Evolutionary conservation across 2,888 invertebrate species (phyloP).

Genomic region (Drosophila tanythrix): DNA sequence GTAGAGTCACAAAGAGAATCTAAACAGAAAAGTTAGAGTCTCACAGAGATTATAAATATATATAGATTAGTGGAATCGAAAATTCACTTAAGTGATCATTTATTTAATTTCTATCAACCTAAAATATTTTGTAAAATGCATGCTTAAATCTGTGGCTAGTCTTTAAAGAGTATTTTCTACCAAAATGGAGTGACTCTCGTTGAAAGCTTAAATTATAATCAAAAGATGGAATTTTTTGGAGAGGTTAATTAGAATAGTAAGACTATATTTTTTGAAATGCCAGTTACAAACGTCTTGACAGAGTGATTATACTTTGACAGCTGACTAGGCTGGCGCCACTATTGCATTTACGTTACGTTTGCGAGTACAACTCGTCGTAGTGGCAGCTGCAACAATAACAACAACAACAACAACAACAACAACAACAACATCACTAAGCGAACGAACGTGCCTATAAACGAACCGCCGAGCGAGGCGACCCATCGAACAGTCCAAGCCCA

Average conservation of each 20-base stretch:
- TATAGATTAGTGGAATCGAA: background rate
- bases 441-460: constrained; percentile 47
- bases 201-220: background rate
- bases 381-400: constrained; percentile 25
- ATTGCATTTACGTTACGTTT: constrained; percentile 52
- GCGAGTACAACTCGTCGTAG: constrained; percentile 37
- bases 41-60: background rate
- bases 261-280: background rate
- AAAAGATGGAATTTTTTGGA: background rate
- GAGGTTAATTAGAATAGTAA: background rate
- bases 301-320: constrained; percentile 11
- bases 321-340: constrained; percentile 33
- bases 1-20: too few species aligned
- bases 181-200: background rate
- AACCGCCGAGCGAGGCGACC: constrained; percentile 33
- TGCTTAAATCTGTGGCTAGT: background rate
- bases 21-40: background rate
- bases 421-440: constrained; percentile 18
- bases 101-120: background rate
- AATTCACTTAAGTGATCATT: background rate
- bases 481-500: constrained; percentile 26
- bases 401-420: constrained; percentile 6
- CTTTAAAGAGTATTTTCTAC: background rate
- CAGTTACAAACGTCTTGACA: constrained; percentile 9
- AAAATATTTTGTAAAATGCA: background rate